These are phyloP conservation scores for Neosilurus hyrtlii DNA, from an alignment of 2,797 vertebrate genomes.

Conservation along the genomic window DNA sequence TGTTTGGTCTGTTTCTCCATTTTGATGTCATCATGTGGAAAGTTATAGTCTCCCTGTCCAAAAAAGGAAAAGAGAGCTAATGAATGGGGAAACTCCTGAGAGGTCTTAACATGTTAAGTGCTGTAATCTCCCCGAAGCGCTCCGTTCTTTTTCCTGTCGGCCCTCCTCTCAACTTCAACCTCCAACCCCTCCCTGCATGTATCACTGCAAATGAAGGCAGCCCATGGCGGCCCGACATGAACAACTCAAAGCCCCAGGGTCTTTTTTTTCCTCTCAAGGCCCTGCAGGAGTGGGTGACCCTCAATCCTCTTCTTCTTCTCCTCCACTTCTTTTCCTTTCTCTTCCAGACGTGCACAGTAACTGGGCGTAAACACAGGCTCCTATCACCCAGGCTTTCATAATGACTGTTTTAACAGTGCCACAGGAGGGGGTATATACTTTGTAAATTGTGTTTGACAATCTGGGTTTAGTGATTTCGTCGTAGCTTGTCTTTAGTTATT, in stretches of 20 bases:
- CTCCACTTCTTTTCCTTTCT: constrained; percentile 30
- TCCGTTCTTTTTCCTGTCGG: constrained; percentile 82
- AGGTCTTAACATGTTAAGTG: constrained; percentile 79
- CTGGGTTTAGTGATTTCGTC: constrained; percentile 89
- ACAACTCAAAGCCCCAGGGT: constrained; percentile 47
- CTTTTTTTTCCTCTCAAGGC: constrained; percentile 67
- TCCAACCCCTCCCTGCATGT: constrained; percentile 82
- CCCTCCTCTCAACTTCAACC: constrained; percentile 89
- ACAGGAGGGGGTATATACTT: constrained; percentile 78
- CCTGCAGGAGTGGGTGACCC: constrained; percentile 70
- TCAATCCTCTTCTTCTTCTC: neutral
- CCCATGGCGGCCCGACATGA: constrained; percentile 76
- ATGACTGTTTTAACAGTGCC: constrained; percentile 84
- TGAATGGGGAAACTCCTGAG: constrained; percentile 72
- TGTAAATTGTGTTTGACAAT: constrained; percentile 99
- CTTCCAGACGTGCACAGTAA: constrained; percentile 72
- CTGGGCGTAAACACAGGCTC: constrained; percentile 76
- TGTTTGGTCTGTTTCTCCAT: constrained; percentile 68
- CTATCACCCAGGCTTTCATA: constrained; percentile 83
- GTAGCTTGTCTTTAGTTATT: constrained; percentile 94
- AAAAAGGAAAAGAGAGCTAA: constrained; percentile 48
- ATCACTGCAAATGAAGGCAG: constrained; percentile 82
- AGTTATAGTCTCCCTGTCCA: constrained; percentile 57
- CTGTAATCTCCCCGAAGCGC: constrained; percentile 84
- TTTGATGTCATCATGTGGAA: constrained; percentile 71